phyloP scores from a whole-genome alignment of 2,113 vertebrate species.

The Propithecus coquereli region DNA sequence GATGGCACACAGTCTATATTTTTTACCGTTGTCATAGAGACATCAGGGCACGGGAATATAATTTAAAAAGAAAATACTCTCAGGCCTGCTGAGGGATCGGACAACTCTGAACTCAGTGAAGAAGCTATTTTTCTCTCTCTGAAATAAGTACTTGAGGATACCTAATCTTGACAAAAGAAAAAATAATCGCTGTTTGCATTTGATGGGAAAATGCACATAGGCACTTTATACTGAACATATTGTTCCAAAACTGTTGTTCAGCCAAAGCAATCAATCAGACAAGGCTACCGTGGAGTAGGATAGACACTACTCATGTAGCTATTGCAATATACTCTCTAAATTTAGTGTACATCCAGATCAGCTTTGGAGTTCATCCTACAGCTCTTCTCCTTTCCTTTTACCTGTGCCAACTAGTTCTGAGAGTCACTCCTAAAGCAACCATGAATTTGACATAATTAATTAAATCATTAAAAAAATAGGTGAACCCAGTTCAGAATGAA shows the following conservation, averaged over 20 bases:
- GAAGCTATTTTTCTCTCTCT: conserved; percentile 29
- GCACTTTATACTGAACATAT: neutral
- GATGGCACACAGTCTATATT: neutral
- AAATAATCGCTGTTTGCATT: neutral
- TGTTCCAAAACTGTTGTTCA: neutral
- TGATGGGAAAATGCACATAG: neutral
- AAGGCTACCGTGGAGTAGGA: neutral
- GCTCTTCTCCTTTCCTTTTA: neutral
- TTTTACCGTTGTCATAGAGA: conserved; percentile 22
- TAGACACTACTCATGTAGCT: neutral
- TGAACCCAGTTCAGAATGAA: neutral
- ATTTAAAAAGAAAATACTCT: neutral
- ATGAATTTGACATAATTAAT: conserved; percentile 23
- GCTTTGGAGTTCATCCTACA: neutral
- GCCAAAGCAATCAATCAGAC: neutral
- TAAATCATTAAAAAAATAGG: neutral
- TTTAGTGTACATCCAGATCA: neutral
- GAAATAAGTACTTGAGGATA: neutral
- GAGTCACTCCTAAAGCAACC: neutral
- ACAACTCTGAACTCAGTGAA: conserved; percentile 16
- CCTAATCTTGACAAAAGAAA: neutral
- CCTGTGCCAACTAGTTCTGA: neutral
- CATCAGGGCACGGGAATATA: neutral
- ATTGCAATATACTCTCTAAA: neutral
- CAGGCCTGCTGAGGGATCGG: neutral